These are phyloP conservation scores for Nibea albiflora DNA, from an alignment of 2,113 vertebrate genomes.

Conservation along the genomic window DNA sequence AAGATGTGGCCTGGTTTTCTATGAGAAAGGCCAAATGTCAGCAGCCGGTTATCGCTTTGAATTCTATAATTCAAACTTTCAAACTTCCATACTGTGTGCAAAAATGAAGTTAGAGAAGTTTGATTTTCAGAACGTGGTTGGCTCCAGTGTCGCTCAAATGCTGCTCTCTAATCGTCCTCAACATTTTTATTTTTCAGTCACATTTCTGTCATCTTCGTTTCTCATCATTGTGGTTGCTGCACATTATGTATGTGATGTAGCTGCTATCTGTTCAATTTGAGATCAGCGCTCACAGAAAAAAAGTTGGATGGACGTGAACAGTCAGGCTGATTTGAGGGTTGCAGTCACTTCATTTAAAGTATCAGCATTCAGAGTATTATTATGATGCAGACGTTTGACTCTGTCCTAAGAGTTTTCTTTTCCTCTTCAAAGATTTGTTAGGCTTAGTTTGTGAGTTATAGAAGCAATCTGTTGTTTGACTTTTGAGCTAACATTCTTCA, in stretches of 20 bases:
- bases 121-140: too few species aligned
- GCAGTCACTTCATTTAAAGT: too few species aligned
- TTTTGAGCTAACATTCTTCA: background rate
- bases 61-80: background rate
- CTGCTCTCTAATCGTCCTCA: background rate
- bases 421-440: background rate
- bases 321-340: too few species aligned
- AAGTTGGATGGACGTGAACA: too few species aligned
- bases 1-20: slow-evolving; percentile 22
- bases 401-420: too few species aligned
- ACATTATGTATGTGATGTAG: too few species aligned
- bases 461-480: background rate
- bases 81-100: background rate
- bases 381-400: too few species aligned
- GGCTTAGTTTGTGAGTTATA: background rate
- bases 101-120: background rate
- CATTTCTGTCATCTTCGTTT: background rate
- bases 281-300: too few species aligned
- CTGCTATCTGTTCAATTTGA: too few species aligned
- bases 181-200: background rate
- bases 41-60: background rate
- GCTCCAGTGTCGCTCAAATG: background rate
- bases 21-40: background rate
- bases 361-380: too few species aligned
- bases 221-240: background rate